phyloP scores from a whole-genome alignment of 2,888 invertebrate species.

The Pedicia rivosa region DNA sequence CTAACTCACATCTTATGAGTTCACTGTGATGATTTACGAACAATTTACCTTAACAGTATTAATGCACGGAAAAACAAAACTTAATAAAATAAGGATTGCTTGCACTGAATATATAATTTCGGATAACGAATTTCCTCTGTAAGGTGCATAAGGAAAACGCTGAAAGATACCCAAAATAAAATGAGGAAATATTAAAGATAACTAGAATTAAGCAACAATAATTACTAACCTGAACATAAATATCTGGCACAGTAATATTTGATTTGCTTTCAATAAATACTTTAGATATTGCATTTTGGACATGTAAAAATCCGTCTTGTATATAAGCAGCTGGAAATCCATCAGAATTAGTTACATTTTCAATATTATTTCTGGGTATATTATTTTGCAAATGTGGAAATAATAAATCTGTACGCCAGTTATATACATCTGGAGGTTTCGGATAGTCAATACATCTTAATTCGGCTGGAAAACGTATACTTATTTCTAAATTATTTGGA shows the following conservation, averaged over 20 bases:
- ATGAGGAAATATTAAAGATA: too few relatives aligned
- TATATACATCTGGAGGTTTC: conserved; percentile 17
- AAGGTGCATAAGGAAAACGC: conserved; percentile 60
- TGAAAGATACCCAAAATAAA: conserved; percentile 15
- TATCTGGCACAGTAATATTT: conserved; percentile 6
- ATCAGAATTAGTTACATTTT: conserved; percentile 28
- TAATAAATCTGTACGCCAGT: conserved; percentile 47
- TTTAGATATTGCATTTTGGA: conserved; percentile 41
- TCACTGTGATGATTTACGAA: neutral
- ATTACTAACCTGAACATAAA: too few relatives aligned
- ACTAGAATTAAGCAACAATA: too few relatives aligned
- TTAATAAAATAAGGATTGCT: conserved; percentile 60
- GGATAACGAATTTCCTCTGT: conserved; percentile 47
- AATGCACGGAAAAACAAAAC: conserved; percentile 65
- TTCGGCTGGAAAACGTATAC: conserved; percentile 47
- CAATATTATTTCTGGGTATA: conserved; percentile 44
- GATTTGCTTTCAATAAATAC: conserved; percentile 30
- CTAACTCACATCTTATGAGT: neutral
- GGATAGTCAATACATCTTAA: conserved; percentile 28
- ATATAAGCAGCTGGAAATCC: conserved; percentile 42
- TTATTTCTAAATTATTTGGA: conserved; percentile 34
- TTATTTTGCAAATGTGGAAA: conserved; percentile 46
- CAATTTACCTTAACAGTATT: conserved; percentile 51
- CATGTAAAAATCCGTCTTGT: conserved; percentile 46
- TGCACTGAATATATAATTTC: conserved; percentile 47